These are phyloP conservation scores for Hyla sarda DNA, from an alignment of 2,113 vertebrate species.

Conservation along the genomic window DNA sequence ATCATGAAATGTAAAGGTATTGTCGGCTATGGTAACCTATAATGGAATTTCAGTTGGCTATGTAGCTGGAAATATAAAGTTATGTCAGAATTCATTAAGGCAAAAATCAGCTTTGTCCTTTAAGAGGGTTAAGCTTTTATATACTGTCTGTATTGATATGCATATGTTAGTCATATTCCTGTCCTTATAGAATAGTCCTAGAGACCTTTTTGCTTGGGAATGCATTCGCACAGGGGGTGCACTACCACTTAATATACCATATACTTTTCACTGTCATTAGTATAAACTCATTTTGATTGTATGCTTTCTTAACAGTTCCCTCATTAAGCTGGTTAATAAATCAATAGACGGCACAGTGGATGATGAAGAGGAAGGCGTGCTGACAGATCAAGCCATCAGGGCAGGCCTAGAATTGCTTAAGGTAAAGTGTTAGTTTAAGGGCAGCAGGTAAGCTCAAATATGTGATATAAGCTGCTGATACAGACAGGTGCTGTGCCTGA, in stretches of 20 bases:
- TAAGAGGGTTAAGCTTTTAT: too few relatives aligned
- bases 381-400: conserved; percentile 86
- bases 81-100: too few relatives aligned
- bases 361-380: conserved; percentile 88
- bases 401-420: conserved; percentile 88
- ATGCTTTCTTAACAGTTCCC: conserved; percentile 73
- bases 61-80: too few relatives aligned
- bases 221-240: background rate
- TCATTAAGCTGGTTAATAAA: conserved; percentile 89
- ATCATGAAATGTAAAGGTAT: too few relatives aligned
- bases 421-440: conserved; percentile 69
- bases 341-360: conserved; percentile 89
- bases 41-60: too few relatives aligned
- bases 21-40: too few relatives aligned
- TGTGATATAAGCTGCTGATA: too few relatives aligned
- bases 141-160: too few relatives aligned
- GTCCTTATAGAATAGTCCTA: background rate
- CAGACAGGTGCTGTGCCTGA: too few relatives aligned
- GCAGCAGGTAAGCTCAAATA: too few relatives aligned
- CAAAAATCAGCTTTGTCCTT: too few relatives aligned
- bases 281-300: background rate
- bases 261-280: background rate
- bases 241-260: background rate
- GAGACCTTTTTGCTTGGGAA: background rate
- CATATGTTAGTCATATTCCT: background rate